Conservation (phyloP, 2,797 vertebrate genomes). For the Pachyuromys duprasi region DNA sequence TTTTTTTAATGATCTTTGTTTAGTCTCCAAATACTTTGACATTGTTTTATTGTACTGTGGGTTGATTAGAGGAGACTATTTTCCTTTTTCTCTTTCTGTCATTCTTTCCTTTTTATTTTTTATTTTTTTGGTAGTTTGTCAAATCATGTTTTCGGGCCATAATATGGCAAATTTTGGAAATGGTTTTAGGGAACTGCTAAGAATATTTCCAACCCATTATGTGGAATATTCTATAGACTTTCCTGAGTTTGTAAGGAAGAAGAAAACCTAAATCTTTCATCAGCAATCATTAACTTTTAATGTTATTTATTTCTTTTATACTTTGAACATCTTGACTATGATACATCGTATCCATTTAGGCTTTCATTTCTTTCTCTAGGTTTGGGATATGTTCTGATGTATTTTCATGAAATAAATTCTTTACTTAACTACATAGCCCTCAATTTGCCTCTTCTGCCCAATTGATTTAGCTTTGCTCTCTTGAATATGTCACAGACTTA, state of each 20-base stretch:
- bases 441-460: neutral
- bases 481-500: neutral
- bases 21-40: neutral
- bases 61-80: neutral
- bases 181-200: neutral
- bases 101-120: too few species aligned
- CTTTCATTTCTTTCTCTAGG: neutral
- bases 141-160: neutral
- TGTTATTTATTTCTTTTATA: neutral
- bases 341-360: neutral
- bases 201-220: neutral
- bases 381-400: neutral
- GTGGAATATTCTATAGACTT: neutral
- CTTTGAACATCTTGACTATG: neutral
- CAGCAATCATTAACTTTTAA: neutral
- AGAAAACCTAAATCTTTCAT: neutral
- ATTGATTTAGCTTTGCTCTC: neutral
- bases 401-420: neutral
- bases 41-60: neutral
- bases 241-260: neutral
- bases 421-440: neutral
- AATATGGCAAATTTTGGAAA: neutral
- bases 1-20: neutral
- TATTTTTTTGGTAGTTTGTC: neutral
- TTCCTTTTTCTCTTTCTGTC: neutral